phyloP scores from a whole-genome alignment of 2,797 vertebrate genomes.

The Octomys mimax region DNA sequence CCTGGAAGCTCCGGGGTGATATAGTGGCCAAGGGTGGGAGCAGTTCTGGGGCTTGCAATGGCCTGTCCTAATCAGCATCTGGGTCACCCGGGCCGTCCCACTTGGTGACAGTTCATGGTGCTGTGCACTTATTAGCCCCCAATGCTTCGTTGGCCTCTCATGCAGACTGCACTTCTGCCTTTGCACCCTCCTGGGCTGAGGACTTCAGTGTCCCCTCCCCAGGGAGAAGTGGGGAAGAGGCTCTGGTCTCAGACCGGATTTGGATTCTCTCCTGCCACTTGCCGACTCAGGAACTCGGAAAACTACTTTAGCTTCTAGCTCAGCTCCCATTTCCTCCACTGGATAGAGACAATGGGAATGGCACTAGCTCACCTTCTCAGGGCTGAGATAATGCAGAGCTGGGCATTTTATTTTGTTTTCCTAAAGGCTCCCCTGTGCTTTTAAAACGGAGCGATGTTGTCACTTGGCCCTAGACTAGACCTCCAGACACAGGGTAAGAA shows the following conservation, averaged over 20 bases:
- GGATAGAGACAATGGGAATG: not conserved
- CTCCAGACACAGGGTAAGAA: not conserved
- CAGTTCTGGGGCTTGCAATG: not conserved
- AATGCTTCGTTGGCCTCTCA: not conserved
- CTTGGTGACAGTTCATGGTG: not conserved
- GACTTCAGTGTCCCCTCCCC: not conserved
- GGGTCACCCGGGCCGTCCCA: not conserved
- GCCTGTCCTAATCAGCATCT: not conserved
- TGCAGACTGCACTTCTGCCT: not conserved
- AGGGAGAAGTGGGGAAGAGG: not conserved
- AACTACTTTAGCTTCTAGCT: not conserved
- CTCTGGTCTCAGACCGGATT: not conserved
- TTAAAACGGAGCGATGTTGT: not conserved
- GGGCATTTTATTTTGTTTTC: conserved; percentile 34
- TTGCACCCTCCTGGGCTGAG: not conserved
- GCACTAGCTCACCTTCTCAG: not conserved
- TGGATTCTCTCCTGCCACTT: not conserved
- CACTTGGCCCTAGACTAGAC: conserved; percentile 33
- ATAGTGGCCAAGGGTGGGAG: not conserved
- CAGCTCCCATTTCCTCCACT: conserved; percentile 34
- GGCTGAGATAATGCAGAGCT: conserved; percentile 22
- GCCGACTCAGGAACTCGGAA: not conserved
- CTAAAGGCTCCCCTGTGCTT: conserved; percentile 7
- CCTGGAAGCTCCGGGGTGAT: not conserved
- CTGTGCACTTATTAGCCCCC: not conserved